Base-by-base conservation (phyloP, 2,113 vertebrate species). In the human (Homo sapiens) region DNA sequence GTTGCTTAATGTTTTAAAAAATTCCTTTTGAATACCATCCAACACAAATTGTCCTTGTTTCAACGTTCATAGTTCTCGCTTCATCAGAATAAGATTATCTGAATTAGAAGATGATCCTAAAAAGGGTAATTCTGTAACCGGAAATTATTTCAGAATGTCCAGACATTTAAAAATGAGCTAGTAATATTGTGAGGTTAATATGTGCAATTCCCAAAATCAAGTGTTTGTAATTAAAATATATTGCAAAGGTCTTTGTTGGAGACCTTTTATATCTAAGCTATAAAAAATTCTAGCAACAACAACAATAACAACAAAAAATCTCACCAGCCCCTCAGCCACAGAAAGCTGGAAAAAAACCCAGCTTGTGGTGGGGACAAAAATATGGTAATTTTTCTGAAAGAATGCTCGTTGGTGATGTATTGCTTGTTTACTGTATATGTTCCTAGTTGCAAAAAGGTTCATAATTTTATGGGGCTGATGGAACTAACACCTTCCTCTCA, bases 381-480 rank as follows among this genome's bases (percentile, higher is more conserved):
- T 59, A 91, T 11, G 89, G 16, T 92, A 87, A 84, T 95, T 97
- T 97, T 38, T 98, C 97, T 92, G 94, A 96, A 97, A 88, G 89
- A 98, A 94, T 97, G 97, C 96, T 97, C 97, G 94, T 98, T 98
- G 97, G 98, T 97, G 96, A 98, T 94, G 96, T 98, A 97, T 98
- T 98, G 98, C 98, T 98, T 97, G 92, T 97, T 97, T 97, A 93
- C 96, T 97, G 84, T 75, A 55, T 94, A 96, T 97, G 97, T 97
- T 30, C 95, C 91, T 98, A 97, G 98, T 97, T 98, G 98, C 79
- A 97, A 98, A 97, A 97, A 97, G 94, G 81, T 93, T 98, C 57
- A 66, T 93, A 92, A 97, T 98, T 98, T 97, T 17, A 52, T 76
- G 75, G 95, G 86, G 88, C 3, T 96, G 89, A 96, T 38, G 79